Evolutionary conservation across 1,140 invertebrate species (phyloP).

Genomic region (Meloidogyne exigua): DNA sequence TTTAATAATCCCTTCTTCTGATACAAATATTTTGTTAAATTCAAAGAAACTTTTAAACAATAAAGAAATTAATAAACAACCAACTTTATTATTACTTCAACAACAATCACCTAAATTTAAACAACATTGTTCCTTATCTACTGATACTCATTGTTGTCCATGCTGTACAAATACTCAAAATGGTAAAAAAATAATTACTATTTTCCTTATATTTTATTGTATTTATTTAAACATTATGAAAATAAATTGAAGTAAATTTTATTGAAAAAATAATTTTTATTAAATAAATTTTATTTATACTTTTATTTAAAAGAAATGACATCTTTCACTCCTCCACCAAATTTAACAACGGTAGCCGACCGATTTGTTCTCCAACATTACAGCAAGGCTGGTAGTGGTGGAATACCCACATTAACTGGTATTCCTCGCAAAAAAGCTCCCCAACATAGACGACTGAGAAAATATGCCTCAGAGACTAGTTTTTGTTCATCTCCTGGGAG

Average conservation of each 20-base stretch:
- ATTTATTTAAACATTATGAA: too few species aligned
- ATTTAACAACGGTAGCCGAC: constrained; percentile 19
- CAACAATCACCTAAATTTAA: constrained; percentile 5
- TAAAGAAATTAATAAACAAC: neutral
- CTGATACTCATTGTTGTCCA: neutral
- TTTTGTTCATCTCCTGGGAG: constrained; percentile 23
- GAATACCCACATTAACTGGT: neutral
- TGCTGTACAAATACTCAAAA: neutral
- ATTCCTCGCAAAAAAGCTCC: constrained; percentile 21
- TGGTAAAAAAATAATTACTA: neutral
- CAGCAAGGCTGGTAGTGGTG: neutral
- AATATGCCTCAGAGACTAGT: constrained; percentile 39
- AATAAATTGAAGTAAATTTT: too few species aligned
- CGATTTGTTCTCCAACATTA: constrained; percentile 33
- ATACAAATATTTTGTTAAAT: neutral
- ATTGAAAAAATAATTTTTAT: neutral
- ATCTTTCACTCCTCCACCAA: constrained; percentile 1
- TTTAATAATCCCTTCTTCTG: neutral
- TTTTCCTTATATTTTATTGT: neutral
- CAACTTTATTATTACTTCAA: neutral
- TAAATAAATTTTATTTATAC: neutral
- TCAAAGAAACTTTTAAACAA: neutral
- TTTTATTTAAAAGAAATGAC: neutral
- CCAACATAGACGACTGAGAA: constrained; percentile 27
- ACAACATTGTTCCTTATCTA: neutral